These are phyloP conservation scores for Epizoanthus scotinus DNA, from an alignment of 92 coral and sea anemone genomes.

Conservation along the genomic window DNA sequence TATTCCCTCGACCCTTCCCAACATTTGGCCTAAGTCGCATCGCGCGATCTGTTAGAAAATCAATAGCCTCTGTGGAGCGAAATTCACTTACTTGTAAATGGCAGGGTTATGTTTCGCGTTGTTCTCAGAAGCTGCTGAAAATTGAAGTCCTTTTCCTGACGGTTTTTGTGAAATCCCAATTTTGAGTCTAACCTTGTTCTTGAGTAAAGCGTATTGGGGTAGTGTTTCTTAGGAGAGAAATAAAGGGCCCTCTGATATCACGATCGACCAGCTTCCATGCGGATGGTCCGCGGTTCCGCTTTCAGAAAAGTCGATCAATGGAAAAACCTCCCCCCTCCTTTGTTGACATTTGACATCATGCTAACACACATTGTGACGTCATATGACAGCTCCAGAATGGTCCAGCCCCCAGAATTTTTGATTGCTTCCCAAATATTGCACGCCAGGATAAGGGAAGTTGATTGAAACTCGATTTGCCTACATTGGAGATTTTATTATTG, in stretches of 20 bases:
- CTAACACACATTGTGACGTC: conserved; percentile 93
- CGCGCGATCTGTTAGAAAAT: conserved; percentile 25
- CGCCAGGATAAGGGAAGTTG: background rate
- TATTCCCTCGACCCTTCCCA: background rate
- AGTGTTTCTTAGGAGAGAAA: conserved; percentile 33
- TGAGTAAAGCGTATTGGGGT: background rate
- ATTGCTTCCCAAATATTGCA: conserved; percentile 40
- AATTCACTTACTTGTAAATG: conserved; percentile 36
- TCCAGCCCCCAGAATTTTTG: conserved; percentile 40
- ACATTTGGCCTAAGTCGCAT: background rate
- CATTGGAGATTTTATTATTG: background rate
- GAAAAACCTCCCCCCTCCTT: conserved; percentile 84
- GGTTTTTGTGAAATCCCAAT: background rate
- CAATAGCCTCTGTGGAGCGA: background rate
- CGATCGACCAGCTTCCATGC: conserved; percentile 36
- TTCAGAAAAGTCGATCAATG: conserved; percentile 89
- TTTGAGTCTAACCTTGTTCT: background rate
- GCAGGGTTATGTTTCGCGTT: conserved; percentile 1
- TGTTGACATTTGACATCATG: conserved; percentile 98
- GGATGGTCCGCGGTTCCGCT: conserved; percentile 83
- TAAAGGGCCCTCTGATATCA: conserved; percentile 26
- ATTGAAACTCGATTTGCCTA: conserved; percentile 15
- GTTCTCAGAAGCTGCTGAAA: background rate
- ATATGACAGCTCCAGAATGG: conserved; percentile 68
- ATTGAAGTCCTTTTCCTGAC: background rate